Evolutionary conservation across 2,797 vertebrate genomes (phyloP).

Genomic region (Sebastes glaucus): DNA sequence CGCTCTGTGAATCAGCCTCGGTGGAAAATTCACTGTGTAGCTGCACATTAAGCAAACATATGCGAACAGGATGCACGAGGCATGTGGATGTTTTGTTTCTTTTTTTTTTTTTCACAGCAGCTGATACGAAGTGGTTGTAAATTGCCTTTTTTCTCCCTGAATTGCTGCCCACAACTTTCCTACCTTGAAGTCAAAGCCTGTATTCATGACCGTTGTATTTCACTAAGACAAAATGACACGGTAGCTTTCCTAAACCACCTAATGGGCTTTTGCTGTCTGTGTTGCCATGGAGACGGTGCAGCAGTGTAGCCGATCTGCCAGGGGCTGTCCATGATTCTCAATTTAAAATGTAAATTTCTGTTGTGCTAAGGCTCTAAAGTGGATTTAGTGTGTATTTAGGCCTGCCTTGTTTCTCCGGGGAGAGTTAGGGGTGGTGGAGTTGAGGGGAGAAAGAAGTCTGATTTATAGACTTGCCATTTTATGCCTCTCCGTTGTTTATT

Average conservation of each 20-base stretch:
- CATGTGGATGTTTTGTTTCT: slow-evolving; percentile 68
- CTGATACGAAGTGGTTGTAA: slow-evolving; percentile 72
- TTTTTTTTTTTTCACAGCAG: slow-evolving; percentile 76
- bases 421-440: slow-evolving; percentile 63
- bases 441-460: slow-evolving; percentile 65
- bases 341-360: slow-evolving; percentile 86
- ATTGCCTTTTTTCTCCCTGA: slow-evolving; percentile 20
- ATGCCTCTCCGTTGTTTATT: slow-evolving; percentile 81
- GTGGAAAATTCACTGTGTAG: slow-evolving; percentile 69
- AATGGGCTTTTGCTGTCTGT: slow-evolving; percentile 84
- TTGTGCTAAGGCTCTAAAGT: slow-evolving; percentile 82
- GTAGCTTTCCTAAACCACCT: slow-evolving; percentile 83
- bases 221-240: slow-evolving; percentile 83
- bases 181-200: slow-evolving; percentile 79
- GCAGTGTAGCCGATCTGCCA: slow-evolving; percentile 80
- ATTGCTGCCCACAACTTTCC: slow-evolving; percentile 72
- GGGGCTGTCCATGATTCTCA: slow-evolving; percentile 80
- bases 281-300: slow-evolving; percentile 89
- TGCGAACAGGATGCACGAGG: slow-evolving; percentile 82
- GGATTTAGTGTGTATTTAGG: slow-evolving; percentile 82
- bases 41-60: slow-evolving; percentile 91
- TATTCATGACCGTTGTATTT: slow-evolving; percentile 79
- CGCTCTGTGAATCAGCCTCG: slow-evolving; percentile 37
- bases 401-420: slow-evolving; percentile 71
- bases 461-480: slow-evolving; percentile 85